These are phyloP conservation scores for Reticulitermes lucifugus DNA, from an alignment of 2,888 invertebrate genomes.

Conservation along the genomic window DNA sequence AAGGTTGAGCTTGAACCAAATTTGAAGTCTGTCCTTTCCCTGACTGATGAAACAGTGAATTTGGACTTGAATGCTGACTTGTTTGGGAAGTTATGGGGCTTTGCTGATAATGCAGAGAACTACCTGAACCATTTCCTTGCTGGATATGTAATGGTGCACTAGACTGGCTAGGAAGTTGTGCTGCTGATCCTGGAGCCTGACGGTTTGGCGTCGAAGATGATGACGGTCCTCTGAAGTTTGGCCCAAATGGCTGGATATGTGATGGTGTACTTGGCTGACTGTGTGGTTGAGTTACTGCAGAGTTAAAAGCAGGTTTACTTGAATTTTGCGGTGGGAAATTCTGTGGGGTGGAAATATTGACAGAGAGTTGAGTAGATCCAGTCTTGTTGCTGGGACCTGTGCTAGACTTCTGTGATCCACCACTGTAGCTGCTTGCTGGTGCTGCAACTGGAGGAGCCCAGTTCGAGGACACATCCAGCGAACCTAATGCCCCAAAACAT, in stretches of 20 bases:
- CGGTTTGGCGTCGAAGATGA: conserved; percentile 5
- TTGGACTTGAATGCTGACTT: background rate
- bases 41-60: background rate
- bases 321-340: background rate
- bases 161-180: background rate
- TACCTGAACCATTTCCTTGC: background rate
- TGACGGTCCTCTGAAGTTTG: conserved; percentile 1
- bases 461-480: conserved; percentile 24
- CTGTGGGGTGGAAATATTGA: conserved; percentile 13
- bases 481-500: background rate
- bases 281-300: background rate
- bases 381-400: conserved; percentile 67
- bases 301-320: background rate
- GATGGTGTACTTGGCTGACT: conserved; percentile 16
- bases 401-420: conserved; percentile 62
- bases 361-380: conserved; percentile 61
- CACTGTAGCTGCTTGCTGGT: conserved; percentile 54
- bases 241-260: background rate
- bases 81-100: background rate
- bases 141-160: conserved; percentile 12
- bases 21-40: conserved; percentile 11
- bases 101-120: background rate
- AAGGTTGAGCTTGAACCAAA: background rate
- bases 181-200: background rate
- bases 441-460: conserved; percentile 1